Percentiles rank a stretch among this genome's conserved stretches.
Conservation (phyloP, 1,140 invertebrate species). For the Diachasma alloeum region DNA sequence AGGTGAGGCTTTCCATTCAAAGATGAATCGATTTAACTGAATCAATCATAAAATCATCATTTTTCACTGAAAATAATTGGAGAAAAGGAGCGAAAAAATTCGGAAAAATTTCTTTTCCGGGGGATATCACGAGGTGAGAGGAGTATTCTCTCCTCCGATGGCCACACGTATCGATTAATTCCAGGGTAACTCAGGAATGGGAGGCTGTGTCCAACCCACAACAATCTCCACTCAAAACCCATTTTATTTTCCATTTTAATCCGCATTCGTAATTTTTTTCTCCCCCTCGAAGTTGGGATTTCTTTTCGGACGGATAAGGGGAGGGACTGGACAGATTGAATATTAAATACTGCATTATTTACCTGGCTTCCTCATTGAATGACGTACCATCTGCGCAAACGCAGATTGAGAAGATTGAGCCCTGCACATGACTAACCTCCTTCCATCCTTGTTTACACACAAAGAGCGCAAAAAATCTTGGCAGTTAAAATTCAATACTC, state of each 20-base stretch:
- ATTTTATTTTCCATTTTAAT: no score
- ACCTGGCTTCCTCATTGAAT: not conserved
- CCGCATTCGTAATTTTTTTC: not conserved
- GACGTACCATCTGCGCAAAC: not conserved
- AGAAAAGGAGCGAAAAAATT: not conserved
- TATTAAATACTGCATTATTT: slow-evolving; percentile 1
- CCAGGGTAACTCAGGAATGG: not conserved
- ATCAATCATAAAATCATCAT: not conserved
- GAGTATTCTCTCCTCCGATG: not conserved
- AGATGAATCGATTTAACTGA: not conserved
- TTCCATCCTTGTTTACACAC: not conserved
- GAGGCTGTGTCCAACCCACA: not conserved
- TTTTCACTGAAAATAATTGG: no score
- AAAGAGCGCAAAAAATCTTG: not conserved
- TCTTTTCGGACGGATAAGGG: not conserved
- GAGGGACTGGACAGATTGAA: not conserved
- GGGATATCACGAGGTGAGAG: not conserved
- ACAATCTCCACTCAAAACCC: not conserved
- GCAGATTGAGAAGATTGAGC: not conserved
- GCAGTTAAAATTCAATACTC: not conserved
- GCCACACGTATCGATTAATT: slow-evolving; percentile 17
- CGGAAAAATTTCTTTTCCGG: not conserved
- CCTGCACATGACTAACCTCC: not conserved
- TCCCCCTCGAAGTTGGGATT: not conserved
- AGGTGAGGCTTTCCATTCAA: slow-evolving; percentile 40